These are phyloP conservation scores for Gambusia affinis DNA, from an alignment of 2,113 vertebrate species.

Conservation along the genomic window DNA sequence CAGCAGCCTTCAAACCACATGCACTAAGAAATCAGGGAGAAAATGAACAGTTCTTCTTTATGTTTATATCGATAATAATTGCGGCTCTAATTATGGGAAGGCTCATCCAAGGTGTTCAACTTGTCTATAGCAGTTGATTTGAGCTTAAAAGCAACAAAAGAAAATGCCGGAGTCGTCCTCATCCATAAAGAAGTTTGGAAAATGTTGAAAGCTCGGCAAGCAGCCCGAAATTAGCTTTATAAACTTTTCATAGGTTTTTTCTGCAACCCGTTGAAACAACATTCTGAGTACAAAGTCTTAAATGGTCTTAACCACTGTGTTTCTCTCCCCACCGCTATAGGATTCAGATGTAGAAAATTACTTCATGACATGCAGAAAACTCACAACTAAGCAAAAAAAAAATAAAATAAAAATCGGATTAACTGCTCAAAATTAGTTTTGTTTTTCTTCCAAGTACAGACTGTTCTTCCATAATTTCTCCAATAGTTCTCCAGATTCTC, in stretches of 20 bases:
- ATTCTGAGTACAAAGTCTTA: not conserved
- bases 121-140: slow-evolving; percentile 17
- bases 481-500: too few relatives aligned
- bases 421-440: too few relatives aligned
- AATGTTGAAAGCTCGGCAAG: slow-evolving; percentile 3
- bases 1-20: slow-evolving; percentile 34
- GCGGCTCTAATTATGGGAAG: slow-evolving; percentile 27
- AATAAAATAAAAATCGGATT: too few relatives aligned
- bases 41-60: slow-evolving; percentile 25
- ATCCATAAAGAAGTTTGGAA: slow-evolving; percentile 4
- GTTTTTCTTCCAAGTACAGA: too few relatives aligned
- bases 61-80: slow-evolving; percentile 37
- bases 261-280: not conserved
- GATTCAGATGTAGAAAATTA: too few relatives aligned
- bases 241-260: not conserved
- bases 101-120: slow-evolving; percentile 5
- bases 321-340: not conserved
- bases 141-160: slow-evolving; percentile 10
- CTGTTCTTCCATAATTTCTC: too few relatives aligned
- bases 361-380: too few relatives aligned
- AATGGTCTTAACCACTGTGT: not conserved
- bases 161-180: not conserved
- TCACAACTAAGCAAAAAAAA: too few relatives aligned
- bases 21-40: slow-evolving; percentile 40
- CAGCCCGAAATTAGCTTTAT: not conserved